Evolutionary conservation across 2,888 invertebrate species (phyloP).

Genomic region (Laothoe populi): DNA sequence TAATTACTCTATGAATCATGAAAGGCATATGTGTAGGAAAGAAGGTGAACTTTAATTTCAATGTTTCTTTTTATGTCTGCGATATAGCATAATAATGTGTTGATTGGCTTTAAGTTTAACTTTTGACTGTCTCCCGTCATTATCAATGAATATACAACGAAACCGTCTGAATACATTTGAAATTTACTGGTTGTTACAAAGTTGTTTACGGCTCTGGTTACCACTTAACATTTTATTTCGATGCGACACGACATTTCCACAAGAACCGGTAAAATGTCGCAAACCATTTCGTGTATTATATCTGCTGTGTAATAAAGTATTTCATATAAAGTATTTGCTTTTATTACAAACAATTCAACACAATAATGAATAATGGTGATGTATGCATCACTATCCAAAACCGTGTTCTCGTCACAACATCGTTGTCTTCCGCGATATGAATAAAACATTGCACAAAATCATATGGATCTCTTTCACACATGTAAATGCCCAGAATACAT

Average conservation of each 20-base stretch:
- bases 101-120: not conserved
- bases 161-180: constrained; percentile 7
- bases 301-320: constrained; percentile 4
- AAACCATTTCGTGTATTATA: constrained; percentile 3
- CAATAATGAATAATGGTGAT: constrained; percentile 46
- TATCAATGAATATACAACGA: constrained; percentile 18
- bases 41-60: constrained; percentile 9
- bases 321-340: constrained; percentile 15
- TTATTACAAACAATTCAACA: constrained; percentile 36
- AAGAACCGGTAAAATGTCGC: constrained; percentile 20
- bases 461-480: constrained; percentile 61
- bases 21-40: constrained; percentile 4
- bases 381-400: constrained; percentile 66
- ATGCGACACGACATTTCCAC: constrained; percentile 21
- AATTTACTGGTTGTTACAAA: constrained; percentile 21
- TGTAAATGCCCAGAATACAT: constrained; percentile 47
- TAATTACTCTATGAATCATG: constrained; percentile 19
- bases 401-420: constrained; percentile 62
- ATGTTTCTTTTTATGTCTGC: constrained; percentile 20
- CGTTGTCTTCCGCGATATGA: constrained; percentile 69
- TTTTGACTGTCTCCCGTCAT: constrained; percentile 11
- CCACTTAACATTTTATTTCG: constrained; percentile 23
- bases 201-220: constrained; percentile 17
- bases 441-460: constrained; percentile 72
- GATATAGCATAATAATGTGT: not conserved